phyloP scores from a whole-genome alignment of 1,140 invertebrate species.

The Magallana angulata region DNA sequence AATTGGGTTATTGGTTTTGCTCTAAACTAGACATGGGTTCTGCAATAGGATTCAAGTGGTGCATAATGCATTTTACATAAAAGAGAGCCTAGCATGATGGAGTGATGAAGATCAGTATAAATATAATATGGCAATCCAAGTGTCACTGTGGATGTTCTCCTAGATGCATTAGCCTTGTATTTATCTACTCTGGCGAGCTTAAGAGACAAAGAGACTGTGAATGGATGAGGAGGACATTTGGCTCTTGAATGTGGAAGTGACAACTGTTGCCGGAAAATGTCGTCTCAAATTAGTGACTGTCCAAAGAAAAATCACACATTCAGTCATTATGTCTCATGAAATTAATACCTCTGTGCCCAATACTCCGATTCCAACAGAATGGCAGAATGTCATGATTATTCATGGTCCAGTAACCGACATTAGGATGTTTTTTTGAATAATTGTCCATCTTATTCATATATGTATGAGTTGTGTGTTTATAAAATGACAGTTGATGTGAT shows the following conservation, averaged over 20 bases:
- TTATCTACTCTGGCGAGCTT: neutral
- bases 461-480: no score
- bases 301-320: neutral
- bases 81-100: neutral
- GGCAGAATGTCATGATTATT: no score
- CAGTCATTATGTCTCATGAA: neutral
- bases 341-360: no score
- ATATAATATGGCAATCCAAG: constrained; percentile 11
- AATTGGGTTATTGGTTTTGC: constrained; percentile 24
- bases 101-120: neutral
- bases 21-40: neutral
- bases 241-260: neutral
- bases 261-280: constrained; percentile 2
- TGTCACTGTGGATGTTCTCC: neutral
- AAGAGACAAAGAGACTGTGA: neutral
- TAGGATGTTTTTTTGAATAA: no score
- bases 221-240: neutral
- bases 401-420: no score
- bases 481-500: no score
- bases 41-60: neutral
- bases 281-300: neutral
- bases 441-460: no score
- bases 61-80: neutral
- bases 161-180: neutral
- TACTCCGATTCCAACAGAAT: no score